Evolutionary conservation across 1,140 invertebrate genomes (phyloP).

Genomic region (Globodera rostochiensis): DNA sequence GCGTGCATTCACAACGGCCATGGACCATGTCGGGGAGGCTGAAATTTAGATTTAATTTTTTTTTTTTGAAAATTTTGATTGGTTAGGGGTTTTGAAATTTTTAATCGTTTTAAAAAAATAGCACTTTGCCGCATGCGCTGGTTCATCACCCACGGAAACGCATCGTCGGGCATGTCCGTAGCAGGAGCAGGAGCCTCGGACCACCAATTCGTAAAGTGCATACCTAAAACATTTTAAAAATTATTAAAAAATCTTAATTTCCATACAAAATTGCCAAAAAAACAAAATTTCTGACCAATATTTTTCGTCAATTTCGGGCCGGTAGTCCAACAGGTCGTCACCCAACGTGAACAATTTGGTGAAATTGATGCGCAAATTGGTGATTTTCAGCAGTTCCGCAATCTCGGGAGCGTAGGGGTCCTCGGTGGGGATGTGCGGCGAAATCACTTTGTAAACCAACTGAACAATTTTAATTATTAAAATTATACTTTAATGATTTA

Average conservation of each 20-base stretch:
- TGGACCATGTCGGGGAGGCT: slow-evolving; percentile 71
- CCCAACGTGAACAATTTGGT: slow-evolving; percentile 90
- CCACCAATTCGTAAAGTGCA: slow-evolving; percentile 90
- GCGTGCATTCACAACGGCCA: slow-evolving; percentile 88
- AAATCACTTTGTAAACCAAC: slow-evolving; percentile 85
- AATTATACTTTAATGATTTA: no score
- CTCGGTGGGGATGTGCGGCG: slow-evolving; percentile 79
- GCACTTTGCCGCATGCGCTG: slow-evolving; percentile 20
- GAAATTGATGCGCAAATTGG: slow-evolving; percentile 89
- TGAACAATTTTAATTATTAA: slow-evolving; percentile 62
- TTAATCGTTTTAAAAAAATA: slow-evolving; percentile 59
- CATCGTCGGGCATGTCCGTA: slow-evolving; percentile 96
- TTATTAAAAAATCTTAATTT: neutral
- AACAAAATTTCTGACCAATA: slow-evolving; percentile 73
- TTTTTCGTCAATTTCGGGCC: slow-evolving; percentile 83
- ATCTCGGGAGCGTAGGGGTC: slow-evolving; percentile 88
- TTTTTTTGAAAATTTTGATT: neutral
- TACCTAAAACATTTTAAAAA: slow-evolving; percentile 69
- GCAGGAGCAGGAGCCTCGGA: slow-evolving; percentile 95
- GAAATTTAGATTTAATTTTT: neutral
- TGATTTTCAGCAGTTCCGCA: slow-evolving; percentile 88
- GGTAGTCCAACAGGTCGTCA: slow-evolving; percentile 84
- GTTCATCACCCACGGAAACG: slow-evolving; percentile 71
- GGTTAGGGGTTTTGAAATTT: no score
- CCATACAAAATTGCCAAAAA: neutral